Evolutionary conservation across 2,888 invertebrate species (phyloP).

Genomic region (Cheilosia vulpina): DNA sequence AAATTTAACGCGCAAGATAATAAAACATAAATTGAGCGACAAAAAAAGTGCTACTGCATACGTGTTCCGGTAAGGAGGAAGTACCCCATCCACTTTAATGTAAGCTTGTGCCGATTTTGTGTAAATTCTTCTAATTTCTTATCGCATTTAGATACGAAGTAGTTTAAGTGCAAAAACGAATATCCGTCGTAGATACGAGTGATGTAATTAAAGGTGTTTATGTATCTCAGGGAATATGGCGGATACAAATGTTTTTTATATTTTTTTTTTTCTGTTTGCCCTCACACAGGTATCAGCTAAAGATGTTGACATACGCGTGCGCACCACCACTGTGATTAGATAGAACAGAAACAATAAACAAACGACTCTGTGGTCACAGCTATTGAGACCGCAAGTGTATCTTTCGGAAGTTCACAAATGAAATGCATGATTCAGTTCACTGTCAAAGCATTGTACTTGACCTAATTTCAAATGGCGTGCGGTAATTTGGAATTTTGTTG

Average conservation of each 20-base stretch:
- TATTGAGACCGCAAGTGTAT: not conserved
- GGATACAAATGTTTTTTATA: too few relatives aligned
- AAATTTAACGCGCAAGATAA: conserved; percentile 20
- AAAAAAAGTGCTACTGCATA: not conserved
- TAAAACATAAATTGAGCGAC: not conserved
- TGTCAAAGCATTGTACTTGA: conserved; percentile 20
- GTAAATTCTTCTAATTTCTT: not conserved
- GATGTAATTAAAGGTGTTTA: too few relatives aligned
- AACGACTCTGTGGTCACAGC: not conserved
- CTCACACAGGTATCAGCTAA: not conserved
- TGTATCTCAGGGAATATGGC: too few relatives aligned
- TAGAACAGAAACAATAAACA: conserved; percentile 1
- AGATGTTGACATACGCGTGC: conserved; percentile 3
- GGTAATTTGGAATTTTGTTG: conserved; percentile 11
- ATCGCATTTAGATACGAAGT: not conserved
- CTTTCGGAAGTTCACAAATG: conserved; percentile 8
- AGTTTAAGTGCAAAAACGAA: conserved; percentile 16
- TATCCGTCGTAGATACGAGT: not conserved
- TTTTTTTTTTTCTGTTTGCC: too few relatives aligned
- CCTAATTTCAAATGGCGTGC: conserved; percentile 24
- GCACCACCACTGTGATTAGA: conserved; percentile 4
- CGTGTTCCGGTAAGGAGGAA: conserved; percentile 13
- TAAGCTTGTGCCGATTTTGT: conserved; percentile 5
- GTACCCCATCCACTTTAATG: not conserved
- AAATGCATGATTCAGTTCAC: conserved; percentile 25